phyloP scores from a whole-genome alignment of 2,888 invertebrate genomes.

The Homarus gammarus region DNA sequence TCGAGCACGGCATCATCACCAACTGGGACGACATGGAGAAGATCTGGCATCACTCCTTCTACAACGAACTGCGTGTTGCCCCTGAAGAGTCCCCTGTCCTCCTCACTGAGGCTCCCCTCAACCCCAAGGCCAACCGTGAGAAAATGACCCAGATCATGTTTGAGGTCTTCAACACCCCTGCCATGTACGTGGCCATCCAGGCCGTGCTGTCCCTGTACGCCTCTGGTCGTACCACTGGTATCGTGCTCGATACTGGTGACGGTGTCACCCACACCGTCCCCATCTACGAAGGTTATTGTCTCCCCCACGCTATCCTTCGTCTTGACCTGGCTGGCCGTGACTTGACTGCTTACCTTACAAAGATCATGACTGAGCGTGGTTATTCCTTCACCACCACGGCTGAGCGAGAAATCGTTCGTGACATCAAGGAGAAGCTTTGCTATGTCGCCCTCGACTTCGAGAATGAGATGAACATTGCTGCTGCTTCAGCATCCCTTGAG shows the following conservation, averaged over 20 bases:
- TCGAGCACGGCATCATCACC: slow-evolving; percentile 84
- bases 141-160: slow-evolving; percentile 89
- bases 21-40: slow-evolving; percentile 99
- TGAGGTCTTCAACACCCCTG: slow-evolving; percentile 80
- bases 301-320: slow-evolving; percentile 97
- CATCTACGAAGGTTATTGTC: slow-evolving; percentile 81
- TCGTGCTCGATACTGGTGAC: slow-evolving; percentile 73
- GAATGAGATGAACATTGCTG: slow-evolving; percentile 76
- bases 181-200: slow-evolving; percentile 82
- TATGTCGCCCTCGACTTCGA: slow-evolving; percentile 72
- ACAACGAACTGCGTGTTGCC: slow-evolving; percentile 97
- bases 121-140: slow-evolving; percentile 96
- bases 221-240: slow-evolving; percentile 80
- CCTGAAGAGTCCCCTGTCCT: slow-evolving; percentile 97
- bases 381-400: slow-evolving; percentile 74
- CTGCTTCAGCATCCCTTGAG: slow-evolving; percentile 66
- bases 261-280: slow-evolving; percentile 74
- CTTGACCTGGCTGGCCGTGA: slow-evolving; percentile 97
- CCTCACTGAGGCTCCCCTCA: slow-evolving; percentile 94
- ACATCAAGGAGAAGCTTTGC: slow-evolving; percentile 72
- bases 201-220: slow-evolving; percentile 81
- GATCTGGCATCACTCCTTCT: slow-evolving; percentile 99
- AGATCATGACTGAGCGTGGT: slow-evolving; percentile 79
- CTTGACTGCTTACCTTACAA: slow-evolving; percentile 96
- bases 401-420: slow-evolving; percentile 71